A percentile compares a stretch with the other conserved stretches of the same genome.
Conservation (phyloP, 1,140 invertebrate genomes). For the Holotrichia oblita region DNA sequence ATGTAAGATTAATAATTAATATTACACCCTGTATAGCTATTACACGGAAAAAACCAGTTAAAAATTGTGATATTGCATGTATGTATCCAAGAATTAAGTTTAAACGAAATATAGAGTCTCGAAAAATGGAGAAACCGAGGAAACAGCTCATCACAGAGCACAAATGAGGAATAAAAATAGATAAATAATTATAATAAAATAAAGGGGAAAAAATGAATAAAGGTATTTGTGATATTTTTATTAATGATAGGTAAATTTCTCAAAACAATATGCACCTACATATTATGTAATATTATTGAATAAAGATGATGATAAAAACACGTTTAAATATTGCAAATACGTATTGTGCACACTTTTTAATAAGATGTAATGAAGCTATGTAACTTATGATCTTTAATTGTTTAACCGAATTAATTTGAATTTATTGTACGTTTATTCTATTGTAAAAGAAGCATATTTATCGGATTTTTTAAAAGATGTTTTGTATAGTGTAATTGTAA, state of each 20-base stretch:
- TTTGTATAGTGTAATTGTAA: too few relatives aligned
- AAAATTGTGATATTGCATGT: conserved; percentile 15
- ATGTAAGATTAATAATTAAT: too few relatives aligned
- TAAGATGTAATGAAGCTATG: not conserved
- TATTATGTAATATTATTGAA: not conserved
- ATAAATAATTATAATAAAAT: not conserved
- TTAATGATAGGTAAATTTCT: conserved; percentile 10
- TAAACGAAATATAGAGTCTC: not conserved
- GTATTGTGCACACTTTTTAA: not conserved
- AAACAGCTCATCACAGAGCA: not conserved
- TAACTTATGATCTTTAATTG: too few relatives aligned
- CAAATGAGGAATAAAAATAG: not conserved
- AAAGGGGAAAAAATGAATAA: not conserved
- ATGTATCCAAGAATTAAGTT: not conserved
- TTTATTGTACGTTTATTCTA: too few relatives aligned
- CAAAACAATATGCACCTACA: not conserved
- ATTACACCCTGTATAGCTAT: too few relatives aligned
- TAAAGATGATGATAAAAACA: not conserved
- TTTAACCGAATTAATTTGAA: too few relatives aligned
- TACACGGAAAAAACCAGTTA: conserved; percentile 14
- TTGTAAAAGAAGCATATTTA: too few relatives aligned
- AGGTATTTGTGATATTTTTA: conserved; percentile 30
- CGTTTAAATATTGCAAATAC: not conserved
- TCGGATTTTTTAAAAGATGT: too few relatives aligned
- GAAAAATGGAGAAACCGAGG: not conserved